Evolutionary conservation across 1,140 invertebrate genomes (phyloP).

Genomic region (Scylla paramamosain): DNA sequence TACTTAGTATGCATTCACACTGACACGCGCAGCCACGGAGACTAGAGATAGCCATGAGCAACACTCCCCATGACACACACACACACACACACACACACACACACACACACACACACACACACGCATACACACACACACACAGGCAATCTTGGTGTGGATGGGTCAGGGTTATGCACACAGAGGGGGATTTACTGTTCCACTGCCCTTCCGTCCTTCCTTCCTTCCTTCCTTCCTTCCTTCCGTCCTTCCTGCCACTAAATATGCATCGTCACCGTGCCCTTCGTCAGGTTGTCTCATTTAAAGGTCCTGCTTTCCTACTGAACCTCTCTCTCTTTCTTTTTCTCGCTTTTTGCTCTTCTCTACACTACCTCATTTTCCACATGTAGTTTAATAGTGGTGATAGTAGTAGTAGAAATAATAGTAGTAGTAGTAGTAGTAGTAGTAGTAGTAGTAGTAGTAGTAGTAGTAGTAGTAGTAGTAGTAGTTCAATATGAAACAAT

Average conservation of each 20-base stretch:
- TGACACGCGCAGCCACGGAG: too few species aligned
- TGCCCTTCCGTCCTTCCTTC: neutral
- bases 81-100: too few species aligned
- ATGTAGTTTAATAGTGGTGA: neutral
- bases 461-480: conserved; percentile 38
- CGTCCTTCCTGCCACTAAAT: neutral
- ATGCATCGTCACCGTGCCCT: neutral
- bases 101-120: neutral
- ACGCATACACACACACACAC: neutral
- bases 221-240: neutral
- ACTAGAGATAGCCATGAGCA: too few species aligned
- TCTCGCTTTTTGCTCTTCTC: too few species aligned
- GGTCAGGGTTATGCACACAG: neutral
- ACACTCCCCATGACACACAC: too few species aligned
- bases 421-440: conserved; percentile 37
- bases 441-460: conserved; percentile 40
- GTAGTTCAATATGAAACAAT: neutral
- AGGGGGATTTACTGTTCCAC: neutral
- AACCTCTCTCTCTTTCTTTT: too few species aligned
- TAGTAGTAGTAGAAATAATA: conserved; percentile 39
- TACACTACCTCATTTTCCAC: too few species aligned
- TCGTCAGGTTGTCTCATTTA: neutral
- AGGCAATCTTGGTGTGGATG: neutral
- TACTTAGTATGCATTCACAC: too few species aligned
- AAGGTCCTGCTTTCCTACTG: too few species aligned